Evolutionary conservation across 2,797 vertebrate species (phyloP), one percentile per base, ranked within the genome.

Genomic region (Dendrocincla fuliginosa): DNA sequence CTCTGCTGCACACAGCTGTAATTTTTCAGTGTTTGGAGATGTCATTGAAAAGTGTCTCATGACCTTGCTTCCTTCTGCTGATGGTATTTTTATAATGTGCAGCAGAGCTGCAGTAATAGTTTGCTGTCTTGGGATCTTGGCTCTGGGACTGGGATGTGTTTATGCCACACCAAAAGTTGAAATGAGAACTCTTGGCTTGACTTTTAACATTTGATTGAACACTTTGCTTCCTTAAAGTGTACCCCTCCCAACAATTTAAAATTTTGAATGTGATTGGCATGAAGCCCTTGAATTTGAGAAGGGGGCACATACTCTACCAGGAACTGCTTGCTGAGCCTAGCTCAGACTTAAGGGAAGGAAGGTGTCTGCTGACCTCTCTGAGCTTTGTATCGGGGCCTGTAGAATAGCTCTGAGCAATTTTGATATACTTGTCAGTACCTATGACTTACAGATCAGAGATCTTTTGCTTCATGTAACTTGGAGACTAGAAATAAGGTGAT

Each of bases 131-230:
- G 64, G 33, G 52, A 82, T 87, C 67, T 69, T 64, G 42, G 41
- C 53, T 91, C 57, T 50, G 61, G 49, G 37, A 42, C 41, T 49
- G 28, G 44, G 28, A 18, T 70, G n/a, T 32, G n/a, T 79, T 87
- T 67, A 22, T 68, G 64, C 41, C 49, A 53, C 71, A 64, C 47
- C 64, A 79, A 25, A 91, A 87, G 32, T 18, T 81, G 18, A 86
- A 93, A 64, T 35, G 60, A 70, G 52, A 95, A 64, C 27, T 89
- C n/a, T 39, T 50, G 67, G 23, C 52, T 95, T 85, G 46, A 50
- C 41, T 71, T 89, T 35, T 61, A 55, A 39, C 32, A 20, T 46
- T 39, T 49, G 44, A 74, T 49, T 60, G 78, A 91, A 76, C 3
- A 9, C 37, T 60, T 67, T 59, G 32, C 11, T 73, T 44, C 9